Evolutionary conservation across 2,113 vertebrate species (phyloP), one percentile per base, ranked within the genome.

Genomic region (Pangasianodon gigas): DNA sequence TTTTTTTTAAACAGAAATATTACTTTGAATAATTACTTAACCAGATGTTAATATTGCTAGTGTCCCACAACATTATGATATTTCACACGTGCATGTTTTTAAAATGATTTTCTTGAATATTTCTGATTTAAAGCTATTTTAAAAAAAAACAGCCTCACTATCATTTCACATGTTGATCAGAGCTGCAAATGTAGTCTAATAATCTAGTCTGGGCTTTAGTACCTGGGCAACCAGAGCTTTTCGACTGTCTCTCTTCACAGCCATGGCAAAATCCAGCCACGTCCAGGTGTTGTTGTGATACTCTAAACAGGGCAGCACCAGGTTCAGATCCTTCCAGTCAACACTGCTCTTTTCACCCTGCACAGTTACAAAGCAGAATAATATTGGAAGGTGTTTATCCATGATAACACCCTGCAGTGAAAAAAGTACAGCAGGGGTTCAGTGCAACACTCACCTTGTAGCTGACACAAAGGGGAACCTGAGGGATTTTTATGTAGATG

Each of bases 201-300:
- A 1, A 81, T 54, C 41, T 1, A 67, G 75, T 26, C 46, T 69
- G 26, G 41, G 4, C 11, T 58, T 77, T 24, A 24, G 71, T 95
- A 99, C 98, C 97, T 99, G 98, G n/a, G 98, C 98, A 79, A 99
- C 97, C 91, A 99, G 96, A 71, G 98, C 98, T 94, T 99, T 99
- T 44, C 98, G 96, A 90, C 98, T 99, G 94, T 99, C 98, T 90
- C 98, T 97, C 94, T 99, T 99, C 90, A 99, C 98, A 0, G 98
- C 98, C 98, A 99, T 99, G 89, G 98, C 98, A 3, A 99, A 99
- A 95, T 99, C 98, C 48, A 99, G 96, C 98, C 98, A 99, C 0
- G 98, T 99, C 98, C 98, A 99, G 0, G 98, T 99, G 93, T 99
- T 99, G 95, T 99, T 99, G 91, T 99, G 98, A 90, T 99, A 99